A percentile compares a stretch with the other conserved stretches of the same genome.
These are phyloP conservation scores for Holacanthella duospinosa DNA, from an alignment of 2,888 invertebrate species.

Conservation along the genomic window DNA sequence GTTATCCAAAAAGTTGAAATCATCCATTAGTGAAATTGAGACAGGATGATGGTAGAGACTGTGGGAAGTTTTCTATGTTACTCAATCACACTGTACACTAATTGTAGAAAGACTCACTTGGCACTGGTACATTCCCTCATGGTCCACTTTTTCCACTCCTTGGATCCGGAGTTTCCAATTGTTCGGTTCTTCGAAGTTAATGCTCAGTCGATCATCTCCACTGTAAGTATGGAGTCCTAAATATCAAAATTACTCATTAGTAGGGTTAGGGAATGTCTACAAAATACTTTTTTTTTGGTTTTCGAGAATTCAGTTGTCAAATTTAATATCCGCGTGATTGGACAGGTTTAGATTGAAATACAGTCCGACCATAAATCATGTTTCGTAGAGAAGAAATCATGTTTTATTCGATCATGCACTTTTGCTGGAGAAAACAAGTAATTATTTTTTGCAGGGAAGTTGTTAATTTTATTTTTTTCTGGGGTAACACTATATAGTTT, in stretches of 20 bases:
- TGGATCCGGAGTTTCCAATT: slow-evolving; percentile 49
- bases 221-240: slow-evolving; percentile 40
- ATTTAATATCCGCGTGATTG: too few species aligned
- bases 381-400: too few species aligned
- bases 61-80: too few species aligned
- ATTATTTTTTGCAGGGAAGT: too few species aligned
- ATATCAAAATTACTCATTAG: slow-evolving; percentile 1
- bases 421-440: too few species aligned
- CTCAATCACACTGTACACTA: not conserved
- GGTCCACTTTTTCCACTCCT: slow-evolving; percentile 46
- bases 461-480: too few species aligned
- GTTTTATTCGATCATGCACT: too few species aligned
- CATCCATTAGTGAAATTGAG: too few species aligned
- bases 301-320: not conserved
- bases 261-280: not conserved
- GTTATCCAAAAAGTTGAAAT: too few species aligned
- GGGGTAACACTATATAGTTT: too few species aligned
- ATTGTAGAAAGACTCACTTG: slow-evolving; percentile 20
- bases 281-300: not conserved
- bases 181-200: slow-evolving; percentile 48
- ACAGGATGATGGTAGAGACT: not conserved
- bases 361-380: too few species aligned
- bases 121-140: slow-evolving; percentile 39
- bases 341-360: too few species aligned
- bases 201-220: slow-evolving; percentile 43